Evolutionary conservation across 2,113 vertebrate genomes (phyloP), one percentile per base, ranked within the genome.

Genomic region (Phylloscopus trochilus): DNA sequence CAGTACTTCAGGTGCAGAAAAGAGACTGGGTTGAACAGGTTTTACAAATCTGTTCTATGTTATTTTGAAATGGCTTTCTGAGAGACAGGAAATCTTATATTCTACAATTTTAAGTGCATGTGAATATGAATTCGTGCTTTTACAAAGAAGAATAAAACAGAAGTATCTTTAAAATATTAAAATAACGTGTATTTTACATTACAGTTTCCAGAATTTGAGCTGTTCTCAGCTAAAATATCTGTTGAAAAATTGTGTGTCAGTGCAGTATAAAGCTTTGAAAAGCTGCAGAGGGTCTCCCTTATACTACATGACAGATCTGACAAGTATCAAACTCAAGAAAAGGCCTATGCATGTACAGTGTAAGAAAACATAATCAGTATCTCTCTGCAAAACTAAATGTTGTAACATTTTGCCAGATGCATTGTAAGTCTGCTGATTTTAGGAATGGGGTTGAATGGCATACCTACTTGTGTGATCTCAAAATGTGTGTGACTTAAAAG

Each of bases 51-150:
- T 92, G 62, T 86, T 92, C 46, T 62, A 1, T 77, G 16, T 83
- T 90, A 63, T 81, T 94, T 90, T 74, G 60, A 95, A 91, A 85
- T 55, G 14, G 30, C 74, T 90, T 93, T 44, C 68, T 62, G 68
- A 76, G 59, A 77, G 58, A 88, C 47, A 72, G 33, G 26, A 59
- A 78, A 23, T 66, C 3, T 26, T 19, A 51, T 85, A 70, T 95
- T 69, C 41, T 81, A 2, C 47, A 5, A 46, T 60, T 88, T 75
- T 31, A 74, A 91, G 21, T 37, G n/a, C 47, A 44, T 26, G 9
- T 1, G 1, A 35, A 91, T 39, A 66, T 83, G 28, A 88, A 63
- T 67, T 89, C 72, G 68, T 90, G 31, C 83, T 73, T 88, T 66
- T 76, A n/a, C 60, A 72, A 87, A 63, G 44, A 64, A 74, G n/a